phyloP scores from a whole-genome alignment of 2,888 invertebrate species.

The Acanthococcus lagerstroemiae region DNA sequence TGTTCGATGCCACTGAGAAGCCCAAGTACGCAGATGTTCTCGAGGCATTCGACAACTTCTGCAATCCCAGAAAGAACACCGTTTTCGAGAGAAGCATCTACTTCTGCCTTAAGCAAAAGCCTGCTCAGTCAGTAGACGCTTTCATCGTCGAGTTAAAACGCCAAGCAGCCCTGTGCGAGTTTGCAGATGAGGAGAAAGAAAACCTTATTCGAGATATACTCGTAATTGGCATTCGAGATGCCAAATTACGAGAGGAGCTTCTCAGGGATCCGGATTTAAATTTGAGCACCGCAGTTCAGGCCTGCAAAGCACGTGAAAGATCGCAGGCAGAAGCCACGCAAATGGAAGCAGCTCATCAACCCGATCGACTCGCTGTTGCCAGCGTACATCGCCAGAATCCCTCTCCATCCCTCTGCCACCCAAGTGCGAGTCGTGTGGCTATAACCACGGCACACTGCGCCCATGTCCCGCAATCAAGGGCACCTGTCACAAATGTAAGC shows the following conservation, averaged over 20 bases:
- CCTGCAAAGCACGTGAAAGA: not conserved
- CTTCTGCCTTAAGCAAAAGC: not conserved
- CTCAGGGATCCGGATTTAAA: not conserved
- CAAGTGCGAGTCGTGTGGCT: not conserved
- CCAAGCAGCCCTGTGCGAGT: not conserved
- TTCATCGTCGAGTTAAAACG: not conserved
- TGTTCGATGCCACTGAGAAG: not conserved
- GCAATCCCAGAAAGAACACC: not conserved
- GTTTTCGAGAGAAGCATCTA: not conserved
- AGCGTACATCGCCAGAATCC: too few relatives aligned
- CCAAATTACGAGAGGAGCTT: not conserved
- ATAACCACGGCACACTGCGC: not conserved
- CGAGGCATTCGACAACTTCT: not conserved
- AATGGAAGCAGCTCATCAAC: too few relatives aligned
- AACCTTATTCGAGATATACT: not conserved
- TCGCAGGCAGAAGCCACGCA: not conserved
- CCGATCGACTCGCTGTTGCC: too few relatives aligned
- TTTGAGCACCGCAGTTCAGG: not conserved
- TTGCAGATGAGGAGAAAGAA: not conserved
- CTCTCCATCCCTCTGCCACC: not conserved
- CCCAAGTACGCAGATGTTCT: not conserved
- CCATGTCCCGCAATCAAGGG: not conserved
- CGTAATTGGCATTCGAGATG: not conserved
- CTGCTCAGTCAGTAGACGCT: not conserved
- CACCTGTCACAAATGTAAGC: not conserved